Evolutionary conservation across 37 sponge, comb jelly and placozoan species (phyloP).

Genomic region (Lycopodina hypogea): DNA sequence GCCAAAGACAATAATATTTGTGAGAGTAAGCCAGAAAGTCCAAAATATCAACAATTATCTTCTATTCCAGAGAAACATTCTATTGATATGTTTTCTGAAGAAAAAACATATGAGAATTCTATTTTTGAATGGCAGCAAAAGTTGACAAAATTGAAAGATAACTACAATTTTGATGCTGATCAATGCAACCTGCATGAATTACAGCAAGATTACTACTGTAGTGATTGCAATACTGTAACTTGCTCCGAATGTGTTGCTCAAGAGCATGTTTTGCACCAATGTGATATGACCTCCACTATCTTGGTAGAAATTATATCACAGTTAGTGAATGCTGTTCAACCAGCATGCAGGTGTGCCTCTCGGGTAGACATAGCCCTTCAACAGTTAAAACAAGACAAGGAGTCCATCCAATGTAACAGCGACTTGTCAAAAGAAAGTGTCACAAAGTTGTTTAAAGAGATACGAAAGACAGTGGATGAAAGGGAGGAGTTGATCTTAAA

Average conservation of each 20-base stretch:
- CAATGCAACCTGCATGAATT: constrained; percentile 9
- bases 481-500: constrained; percentile 9
- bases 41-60: constrained; percentile 10
- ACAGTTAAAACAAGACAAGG: constrained; percentile 3
- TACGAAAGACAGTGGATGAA: background rate
- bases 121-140: background rate
- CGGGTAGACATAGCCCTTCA: background rate
- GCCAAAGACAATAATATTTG: background rate
- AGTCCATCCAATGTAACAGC: background rate
- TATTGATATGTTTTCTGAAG: constrained; percentile 2
- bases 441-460: constrained; percentile 7
- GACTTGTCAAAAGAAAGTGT: background rate
- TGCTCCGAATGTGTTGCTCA: constrained; percentile 5
- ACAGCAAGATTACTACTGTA: constrained; percentile 24
- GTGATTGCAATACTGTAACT: constrained; percentile 2
- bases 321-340: constrained; percentile 12
- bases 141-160: background rate
- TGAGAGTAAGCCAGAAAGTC: background rate
- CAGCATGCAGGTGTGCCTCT: background rate
- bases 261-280: constrained; percentile 2
- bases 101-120: background rate
- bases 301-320: background rate
- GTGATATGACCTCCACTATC: background rate
- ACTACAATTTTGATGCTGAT: background rate
- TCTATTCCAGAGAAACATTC: background rate